Percentiles rank a stretch among this genome's conserved stretches.
Conservation (phyloP, 2,888 invertebrate species). For the Hypsopygia costalis region DNA sequence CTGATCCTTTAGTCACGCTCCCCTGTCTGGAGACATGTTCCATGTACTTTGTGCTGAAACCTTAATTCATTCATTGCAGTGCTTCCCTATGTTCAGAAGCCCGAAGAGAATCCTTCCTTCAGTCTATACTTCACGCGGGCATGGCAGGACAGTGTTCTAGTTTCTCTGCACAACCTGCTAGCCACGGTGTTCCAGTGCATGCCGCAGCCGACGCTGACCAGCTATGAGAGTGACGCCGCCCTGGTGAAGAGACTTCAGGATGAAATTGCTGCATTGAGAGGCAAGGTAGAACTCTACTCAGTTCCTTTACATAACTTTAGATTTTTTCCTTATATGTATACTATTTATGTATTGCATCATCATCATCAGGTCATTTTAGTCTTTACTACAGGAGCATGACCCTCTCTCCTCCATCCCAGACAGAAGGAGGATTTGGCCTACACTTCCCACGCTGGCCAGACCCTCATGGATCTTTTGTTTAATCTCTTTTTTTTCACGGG, state of each 20-base stretch:
- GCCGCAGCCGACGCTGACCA: conserved; percentile 92
- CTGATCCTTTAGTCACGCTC: too few species aligned
- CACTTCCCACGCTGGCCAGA: too few species aligned
- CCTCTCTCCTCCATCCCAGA: too few species aligned
- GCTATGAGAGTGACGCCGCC: conserved; percentile 92
- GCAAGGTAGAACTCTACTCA: conserved; percentile 43
- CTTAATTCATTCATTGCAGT: conserved; percentile 78
- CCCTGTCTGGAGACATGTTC: too few species aligned
- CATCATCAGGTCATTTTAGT: too few species aligned
- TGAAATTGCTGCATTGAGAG: conserved; percentile 86
- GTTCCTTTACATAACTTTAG: neutral
- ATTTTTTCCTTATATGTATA: too few species aligned
- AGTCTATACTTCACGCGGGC: conserved; percentile 93
- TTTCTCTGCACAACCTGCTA: conserved; percentile 95
- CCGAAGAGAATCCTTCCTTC: conserved; percentile 94
- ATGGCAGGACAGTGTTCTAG: conserved; percentile 96
- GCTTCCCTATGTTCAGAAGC: conserved; percentile 93
- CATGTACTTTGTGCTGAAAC: too few species aligned
- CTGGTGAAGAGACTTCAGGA: conserved; percentile 90
- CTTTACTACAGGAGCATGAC: too few species aligned
- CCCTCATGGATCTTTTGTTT: too few species aligned
- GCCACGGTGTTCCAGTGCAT: conserved; percentile 93
- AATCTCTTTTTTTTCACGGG: too few species aligned
- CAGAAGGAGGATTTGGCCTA: too few species aligned
- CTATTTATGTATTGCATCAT: too few species aligned